Conservation (phyloP, 2,888 invertebrate genomes). For the Coelogynopora nodosa region DNA sequence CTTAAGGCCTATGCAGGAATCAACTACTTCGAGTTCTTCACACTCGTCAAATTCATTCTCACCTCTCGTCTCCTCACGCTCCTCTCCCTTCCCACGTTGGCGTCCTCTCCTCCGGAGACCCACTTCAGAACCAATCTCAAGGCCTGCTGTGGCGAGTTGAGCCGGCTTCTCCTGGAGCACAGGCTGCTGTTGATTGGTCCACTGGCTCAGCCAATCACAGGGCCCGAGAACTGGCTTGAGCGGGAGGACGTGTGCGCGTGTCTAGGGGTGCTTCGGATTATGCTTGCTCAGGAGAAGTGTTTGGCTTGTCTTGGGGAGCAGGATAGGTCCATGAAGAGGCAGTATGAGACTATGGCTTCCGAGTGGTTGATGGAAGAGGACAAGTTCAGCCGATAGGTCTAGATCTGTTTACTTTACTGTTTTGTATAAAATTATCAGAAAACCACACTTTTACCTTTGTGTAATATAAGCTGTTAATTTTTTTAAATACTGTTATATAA, state of each 20-base stretch:
- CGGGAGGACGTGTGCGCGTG: neutral
- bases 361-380: neutral
- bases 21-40: neutral
- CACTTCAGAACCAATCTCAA: neutral
- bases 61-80: neutral
- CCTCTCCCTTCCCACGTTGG: neutral
- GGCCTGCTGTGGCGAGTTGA: neutral
- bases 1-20: neutral
- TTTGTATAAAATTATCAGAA: too few relatives aligned
- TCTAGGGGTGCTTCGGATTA: neutral
- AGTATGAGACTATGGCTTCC: neutral
- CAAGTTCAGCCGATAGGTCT: too few relatives aligned
- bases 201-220: neutral
- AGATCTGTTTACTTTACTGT: too few relatives aligned
- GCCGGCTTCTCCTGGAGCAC: neutral
- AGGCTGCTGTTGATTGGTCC: neutral
- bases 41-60: constrained; percentile 1
- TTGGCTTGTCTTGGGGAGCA: neutral
- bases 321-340: neutral
- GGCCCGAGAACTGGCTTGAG: neutral
- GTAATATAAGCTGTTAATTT: too few relatives aligned
- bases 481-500: too few relatives aligned
- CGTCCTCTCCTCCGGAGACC: neutral
- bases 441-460: too few relatives aligned
- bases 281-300: neutral